Evolutionary conservation across 2,797 vertebrate species (phyloP).

Genomic region (Tokudaia muenninki): DNA sequence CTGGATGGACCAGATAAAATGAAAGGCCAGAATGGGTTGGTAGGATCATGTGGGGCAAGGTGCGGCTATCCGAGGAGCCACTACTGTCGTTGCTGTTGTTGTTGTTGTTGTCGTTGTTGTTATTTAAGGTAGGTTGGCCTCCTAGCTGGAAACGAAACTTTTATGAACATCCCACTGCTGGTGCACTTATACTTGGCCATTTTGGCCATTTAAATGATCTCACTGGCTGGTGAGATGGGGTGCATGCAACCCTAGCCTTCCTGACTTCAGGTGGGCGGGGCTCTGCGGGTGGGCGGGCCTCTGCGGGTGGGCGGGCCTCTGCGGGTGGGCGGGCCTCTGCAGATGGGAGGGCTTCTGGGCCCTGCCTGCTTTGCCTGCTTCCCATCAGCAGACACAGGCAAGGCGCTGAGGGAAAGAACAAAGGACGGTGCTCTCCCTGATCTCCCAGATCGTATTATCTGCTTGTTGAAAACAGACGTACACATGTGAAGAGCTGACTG

Average conservation of each 20-base stretch:
- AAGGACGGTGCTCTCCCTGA: constrained; percentile 38
- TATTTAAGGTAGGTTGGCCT: background rate
- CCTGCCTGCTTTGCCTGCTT: accelerated
- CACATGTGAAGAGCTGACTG: constrained; percentile 67
- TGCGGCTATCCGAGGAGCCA: background rate
- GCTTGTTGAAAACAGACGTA: constrained; percentile 73
- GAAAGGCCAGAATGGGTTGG: background rate
- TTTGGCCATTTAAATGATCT: background rate
- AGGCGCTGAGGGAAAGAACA: constrained; percentile 21
- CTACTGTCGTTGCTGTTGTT: background rate
- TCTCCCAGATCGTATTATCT: constrained; percentile 62
- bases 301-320: too few species aligned
- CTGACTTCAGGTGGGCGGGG: background rate
- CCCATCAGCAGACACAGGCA: background rate
- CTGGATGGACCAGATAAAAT: background rate
- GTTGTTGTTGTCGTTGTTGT: background rate
- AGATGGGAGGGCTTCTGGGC: background rate
- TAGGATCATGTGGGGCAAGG: background rate
- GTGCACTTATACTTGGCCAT: background rate
- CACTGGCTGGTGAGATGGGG: too few species aligned
- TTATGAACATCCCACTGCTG: background rate
- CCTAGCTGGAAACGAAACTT: background rate
- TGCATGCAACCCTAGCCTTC: background rate
- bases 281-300: too few species aligned
- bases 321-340: background rate